Base-by-base conservation (phyloP, 1,140 invertebrate genomes). In the Apis dorsata region DNA sequence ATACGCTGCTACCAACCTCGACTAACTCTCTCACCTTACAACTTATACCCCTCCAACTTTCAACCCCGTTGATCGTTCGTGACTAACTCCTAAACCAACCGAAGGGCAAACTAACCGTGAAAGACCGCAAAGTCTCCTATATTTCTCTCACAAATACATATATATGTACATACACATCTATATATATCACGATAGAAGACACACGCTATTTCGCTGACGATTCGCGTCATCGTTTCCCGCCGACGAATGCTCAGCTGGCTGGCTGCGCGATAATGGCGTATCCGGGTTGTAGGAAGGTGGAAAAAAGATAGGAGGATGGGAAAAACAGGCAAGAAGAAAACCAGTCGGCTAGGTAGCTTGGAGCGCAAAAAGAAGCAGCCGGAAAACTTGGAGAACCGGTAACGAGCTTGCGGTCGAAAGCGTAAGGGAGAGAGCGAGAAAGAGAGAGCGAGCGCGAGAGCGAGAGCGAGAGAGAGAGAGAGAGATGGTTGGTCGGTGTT, bases 331-430 rank as follows among this genome's bases (percentile, higher is more conserved):
- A 44, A 4, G 62, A 81, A 73, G 60, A 34, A 57, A 49, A 12
- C 51, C 53, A 24, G 34, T 2, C 17, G 34, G 24, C n/a, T 28
- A 51, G 53, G 63, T 69, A 17, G 76, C 55, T 44, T 51, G 57
- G 21, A 24, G 62, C 7, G 62, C 59, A 83, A 79, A 79, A 79
- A 83, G 65, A 72, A 72, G 44, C 80, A 85, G 83, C 79, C 80
- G 83, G 83, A 85, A 86, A 84, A 84, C 81, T 81, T 83, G 83
- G 83, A 79, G 83, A 81, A 85, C 85, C 85, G 88, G 82, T 85
- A 90, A 90, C 79, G 80, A 86, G 85, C 76, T 85, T 81, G 84
- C 73, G 86, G 84, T 81, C 59, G 81, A 86, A 88, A 74, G 78
- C 62, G 49, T 74, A 69, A 17, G 59, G 68, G 59, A 77, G 19